Evolutionary conservation across 2,113 vertebrate species (phyloP).

Genomic region (Lamprologus tigripictilis): DNA sequence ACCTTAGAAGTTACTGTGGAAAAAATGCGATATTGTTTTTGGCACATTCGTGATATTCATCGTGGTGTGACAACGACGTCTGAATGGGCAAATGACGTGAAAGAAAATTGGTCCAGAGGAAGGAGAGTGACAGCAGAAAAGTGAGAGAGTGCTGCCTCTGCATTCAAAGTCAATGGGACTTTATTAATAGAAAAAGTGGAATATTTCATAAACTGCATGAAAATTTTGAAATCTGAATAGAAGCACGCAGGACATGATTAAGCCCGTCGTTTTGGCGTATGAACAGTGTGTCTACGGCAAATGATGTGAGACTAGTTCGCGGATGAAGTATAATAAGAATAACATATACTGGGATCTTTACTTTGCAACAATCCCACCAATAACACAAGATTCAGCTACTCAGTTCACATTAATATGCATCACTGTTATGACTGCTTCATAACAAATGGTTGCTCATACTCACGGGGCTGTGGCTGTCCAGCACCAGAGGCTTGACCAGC

Average conservation of each 20-base stretch:
- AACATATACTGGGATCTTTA: background rate
- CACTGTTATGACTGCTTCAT: background rate
- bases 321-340: background rate
- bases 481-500: slow-evolving; percentile 57
- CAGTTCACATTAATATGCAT: background rate
- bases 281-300: background rate
- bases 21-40: background rate
- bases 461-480: slow-evolving; percentile 67
- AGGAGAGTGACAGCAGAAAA: background rate
- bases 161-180: background rate
- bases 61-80: background rate
- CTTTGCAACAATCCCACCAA: background rate
- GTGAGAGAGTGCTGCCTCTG: background rate
- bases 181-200: background rate
- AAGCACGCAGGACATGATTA: background rate
- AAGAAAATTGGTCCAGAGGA: background rate
- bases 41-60: background rate
- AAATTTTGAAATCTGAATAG: background rate
- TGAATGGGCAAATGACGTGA: background rate
- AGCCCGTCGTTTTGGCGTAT: background rate
- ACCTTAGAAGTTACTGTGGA: background rate
- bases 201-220: background rate
- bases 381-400: background rate
- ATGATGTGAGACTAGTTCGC: background rate
- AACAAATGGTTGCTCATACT: slow-evolving; percentile 34